phyloP scores from a whole-genome alignment of 2,797 vertebrate genomes.

The Gallinago solitaria region DNA sequence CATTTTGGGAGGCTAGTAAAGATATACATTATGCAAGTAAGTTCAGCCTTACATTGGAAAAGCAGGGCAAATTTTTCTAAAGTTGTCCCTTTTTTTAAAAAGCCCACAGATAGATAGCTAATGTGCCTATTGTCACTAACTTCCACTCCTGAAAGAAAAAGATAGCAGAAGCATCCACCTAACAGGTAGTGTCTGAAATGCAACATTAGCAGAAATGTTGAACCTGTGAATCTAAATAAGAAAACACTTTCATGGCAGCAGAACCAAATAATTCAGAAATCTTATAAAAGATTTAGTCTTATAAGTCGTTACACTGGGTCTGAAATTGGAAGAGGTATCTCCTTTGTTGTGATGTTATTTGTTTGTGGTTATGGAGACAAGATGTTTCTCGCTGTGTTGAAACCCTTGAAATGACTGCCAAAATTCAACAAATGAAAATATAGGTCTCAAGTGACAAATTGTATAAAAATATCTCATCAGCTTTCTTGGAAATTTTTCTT shows the following conservation, averaged over 20 bases:
- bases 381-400: background rate
- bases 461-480: background rate
- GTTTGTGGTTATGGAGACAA: slow-evolving; percentile 55
- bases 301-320: background rate
- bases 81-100: background rate
- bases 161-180: background rate
- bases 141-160: background rate
- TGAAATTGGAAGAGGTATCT: slow-evolving; percentile 17
- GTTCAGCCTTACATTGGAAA: background rate
- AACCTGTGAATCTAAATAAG: background rate
- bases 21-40: background rate
- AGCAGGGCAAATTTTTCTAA: background rate
- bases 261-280: background rate
- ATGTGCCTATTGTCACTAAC: background rate
- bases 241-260: background rate
- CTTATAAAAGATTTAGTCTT: background rate
- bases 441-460: background rate
- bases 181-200: background rate
- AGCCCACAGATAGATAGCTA: background rate
- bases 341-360: slow-evolving; percentile 43
- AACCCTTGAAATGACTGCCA: slow-evolving; percentile 26
- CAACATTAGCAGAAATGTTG: background rate
- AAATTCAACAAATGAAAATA: slow-evolving; percentile 35
- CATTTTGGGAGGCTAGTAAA: background rate
- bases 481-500: background rate